Conservation (phyloP, 2,797 vertebrate species). For the Geotrypetes seraphini region DNA sequence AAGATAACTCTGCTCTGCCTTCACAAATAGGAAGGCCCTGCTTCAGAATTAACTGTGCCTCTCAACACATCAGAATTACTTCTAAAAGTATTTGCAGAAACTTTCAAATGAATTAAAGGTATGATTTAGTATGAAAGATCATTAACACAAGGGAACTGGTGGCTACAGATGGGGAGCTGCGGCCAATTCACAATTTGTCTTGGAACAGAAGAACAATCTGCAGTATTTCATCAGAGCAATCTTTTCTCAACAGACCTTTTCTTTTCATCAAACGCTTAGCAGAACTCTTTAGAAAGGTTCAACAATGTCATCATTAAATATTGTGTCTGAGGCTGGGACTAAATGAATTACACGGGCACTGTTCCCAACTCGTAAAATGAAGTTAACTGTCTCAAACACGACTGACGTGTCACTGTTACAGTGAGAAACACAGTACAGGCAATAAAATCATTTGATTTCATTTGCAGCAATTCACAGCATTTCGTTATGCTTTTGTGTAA, state of each 20-base stretch:
- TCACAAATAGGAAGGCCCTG: no score
- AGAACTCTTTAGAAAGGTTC: neutral
- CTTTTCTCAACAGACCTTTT: accelerated
- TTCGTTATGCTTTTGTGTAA: neutral
- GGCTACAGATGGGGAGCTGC: neutral
- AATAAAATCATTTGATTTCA: conserved; percentile 5
- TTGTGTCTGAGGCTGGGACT: neutral
- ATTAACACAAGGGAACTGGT: neutral
- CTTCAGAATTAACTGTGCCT: no score
- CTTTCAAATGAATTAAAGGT: neutral
- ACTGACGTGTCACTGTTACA: neutral
- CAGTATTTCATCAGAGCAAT: neutral
- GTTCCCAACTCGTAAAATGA: neutral
- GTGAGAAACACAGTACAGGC: neutral
- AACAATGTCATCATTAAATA: neutral
- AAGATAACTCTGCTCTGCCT: no score
- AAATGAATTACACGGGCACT: neutral
- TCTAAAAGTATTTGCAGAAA: neutral
- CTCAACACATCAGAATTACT: neutral
- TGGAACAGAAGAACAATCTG: neutral
- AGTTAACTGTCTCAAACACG: neutral
- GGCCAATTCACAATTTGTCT: neutral
- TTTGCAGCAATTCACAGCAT: neutral
- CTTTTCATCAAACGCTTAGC: neutral
- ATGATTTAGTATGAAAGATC: neutral